These are phyloP conservation scores for Gambusia affinis DNA, from an alignment of 2,113 vertebrate genomes.

Conservation along the genomic window DNA sequence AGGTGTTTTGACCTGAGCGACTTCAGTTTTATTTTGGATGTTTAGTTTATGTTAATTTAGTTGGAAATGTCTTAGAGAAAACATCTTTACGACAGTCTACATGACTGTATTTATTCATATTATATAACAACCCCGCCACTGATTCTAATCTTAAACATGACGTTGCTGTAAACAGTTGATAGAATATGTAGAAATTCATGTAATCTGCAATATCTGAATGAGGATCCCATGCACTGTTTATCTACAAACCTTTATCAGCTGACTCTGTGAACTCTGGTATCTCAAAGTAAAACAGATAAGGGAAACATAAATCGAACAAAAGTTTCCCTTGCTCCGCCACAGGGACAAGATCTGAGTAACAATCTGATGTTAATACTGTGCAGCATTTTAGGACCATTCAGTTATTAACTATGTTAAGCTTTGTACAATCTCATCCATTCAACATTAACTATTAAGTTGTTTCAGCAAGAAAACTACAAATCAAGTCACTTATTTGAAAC, in stretches of 20 bases:
- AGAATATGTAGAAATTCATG: too few relatives aligned
- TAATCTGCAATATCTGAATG: not conserved
- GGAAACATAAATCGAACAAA: not conserved
- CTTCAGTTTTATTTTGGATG: not conserved
- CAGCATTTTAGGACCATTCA: not conserved
- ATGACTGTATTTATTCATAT: not conserved
- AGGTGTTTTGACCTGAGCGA: too few relatives aligned
- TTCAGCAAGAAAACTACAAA: not conserved
- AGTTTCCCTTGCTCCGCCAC: not conserved
- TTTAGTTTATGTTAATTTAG: not conserved
- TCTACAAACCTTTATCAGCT: not conserved
- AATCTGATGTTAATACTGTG: not conserved
- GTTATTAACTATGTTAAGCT: not conserved
- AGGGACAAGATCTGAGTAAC: too few relatives aligned
- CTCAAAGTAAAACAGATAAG: constrained; percentile 1
- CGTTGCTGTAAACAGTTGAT: too few relatives aligned
- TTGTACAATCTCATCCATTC: not conserved
- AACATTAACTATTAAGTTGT: not conserved
- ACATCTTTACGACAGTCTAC: not conserved
- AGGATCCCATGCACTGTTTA: not conserved
- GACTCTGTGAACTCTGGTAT: not conserved
- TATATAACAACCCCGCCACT: not conserved
- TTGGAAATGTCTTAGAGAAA: not conserved
- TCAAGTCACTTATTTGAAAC: not conserved
- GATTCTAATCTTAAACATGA: not conserved